A percentile compares a stretch with the other conserved stretches of the same genome.
phyloP scores from a whole-genome alignment of 1,140 invertebrate genomes.

The Drosophila prosaltans region DNA sequence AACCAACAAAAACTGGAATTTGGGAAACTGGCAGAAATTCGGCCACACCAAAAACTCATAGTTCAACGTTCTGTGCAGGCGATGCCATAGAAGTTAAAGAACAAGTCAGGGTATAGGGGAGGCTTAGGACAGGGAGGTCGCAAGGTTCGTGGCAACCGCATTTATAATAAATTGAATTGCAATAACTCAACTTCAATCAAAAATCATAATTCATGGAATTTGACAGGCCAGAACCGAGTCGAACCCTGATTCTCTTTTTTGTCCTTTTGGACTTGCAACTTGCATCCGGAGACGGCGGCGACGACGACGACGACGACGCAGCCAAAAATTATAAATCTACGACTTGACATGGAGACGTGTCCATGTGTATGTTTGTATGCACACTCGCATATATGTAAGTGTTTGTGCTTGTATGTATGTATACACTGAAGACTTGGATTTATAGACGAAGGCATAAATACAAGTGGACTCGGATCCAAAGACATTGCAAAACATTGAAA shows the following conservation, averaged over 20 bases:
- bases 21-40: slow-evolving; percentile 50
- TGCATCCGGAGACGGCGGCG: slow-evolving; percentile 27
- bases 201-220: slow-evolving; percentile 82
- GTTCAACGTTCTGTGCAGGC: slow-evolving; percentile 75
- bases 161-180: slow-evolving; percentile 83
- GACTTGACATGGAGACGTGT: slow-evolving; percentile 74
- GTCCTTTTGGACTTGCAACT: slow-evolving; percentile 37
- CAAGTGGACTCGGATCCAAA: slow-evolving; percentile 63
- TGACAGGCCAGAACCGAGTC: slow-evolving; percentile 60
- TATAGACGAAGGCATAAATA: slow-evolving; percentile 82
- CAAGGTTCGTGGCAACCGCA: slow-evolving; percentile 70
- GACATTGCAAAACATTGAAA: slow-evolving; percentile 64
- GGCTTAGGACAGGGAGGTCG: slow-evolving; percentile 12
- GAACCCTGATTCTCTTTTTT: slow-evolving; percentile 12
- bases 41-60: slow-evolving; percentile 76
- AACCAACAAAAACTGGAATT: slow-evolving; percentile 64
- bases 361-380: slow-evolving; percentile 30
- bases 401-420: slow-evolving; percentile 37
- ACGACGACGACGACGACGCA: slow-evolving; percentile 54
- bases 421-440: slow-evolving; percentile 72
- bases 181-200: slow-evolving; percentile 83
- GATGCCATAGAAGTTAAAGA: slow-evolving; percentile 31
- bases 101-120: not conserved
- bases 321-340: slow-evolving; percentile 82
- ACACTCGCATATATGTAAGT: slow-evolving; percentile 16